These are phyloP conservation scores for Phasianus colchicus DNA, from an alignment of 2,113 vertebrate species.

Conservation along the genomic window DNA sequence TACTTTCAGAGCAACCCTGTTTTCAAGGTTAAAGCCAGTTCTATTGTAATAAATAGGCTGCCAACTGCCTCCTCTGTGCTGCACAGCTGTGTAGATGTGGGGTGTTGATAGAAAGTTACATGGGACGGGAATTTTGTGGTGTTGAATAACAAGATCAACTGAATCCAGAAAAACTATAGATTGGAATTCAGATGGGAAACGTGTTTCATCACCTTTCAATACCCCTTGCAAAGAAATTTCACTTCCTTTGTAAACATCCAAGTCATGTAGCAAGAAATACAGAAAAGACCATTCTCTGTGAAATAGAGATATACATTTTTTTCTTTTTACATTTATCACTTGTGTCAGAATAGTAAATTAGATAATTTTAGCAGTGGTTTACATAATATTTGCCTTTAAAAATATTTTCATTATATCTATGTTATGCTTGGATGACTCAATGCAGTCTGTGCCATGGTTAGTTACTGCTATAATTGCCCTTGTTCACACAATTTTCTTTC, in stretches of 20 bases:
- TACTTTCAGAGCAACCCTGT: too few relatives aligned
- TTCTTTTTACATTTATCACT: background rate
- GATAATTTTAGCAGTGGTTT: conserved; percentile 38
- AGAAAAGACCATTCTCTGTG: background rate
- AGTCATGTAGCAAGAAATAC: background rate
- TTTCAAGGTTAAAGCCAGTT: background rate
- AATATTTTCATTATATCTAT: conserved; percentile 57
- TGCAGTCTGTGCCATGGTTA: conserved; percentile 29
- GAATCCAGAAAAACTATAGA: conserved; percentile 17
- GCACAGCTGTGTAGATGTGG: background rate
- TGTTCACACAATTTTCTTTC: conserved; percentile 69
- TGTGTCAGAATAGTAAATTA: conserved; percentile 52
- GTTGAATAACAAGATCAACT: background rate
- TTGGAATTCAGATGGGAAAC: conserved; percentile 26
- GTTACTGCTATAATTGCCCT: conserved; percentile 70
- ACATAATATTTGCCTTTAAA: conserved; percentile 60
- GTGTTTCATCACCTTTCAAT: background rate
- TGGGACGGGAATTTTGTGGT: background rate
- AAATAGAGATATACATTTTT: background rate
- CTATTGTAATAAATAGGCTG: background rate
- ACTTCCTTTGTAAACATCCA: background rate
- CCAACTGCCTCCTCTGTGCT: background rate
- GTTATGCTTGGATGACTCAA: conserved; percentile 13
- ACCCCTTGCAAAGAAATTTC: background rate
- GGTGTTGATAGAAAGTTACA: background rate